Evolutionary conservation across 2,888 invertebrate species (phyloP), one percentile per base, ranked within the genome.

Genomic region (Caenorhabditis wallacei): DNA sequence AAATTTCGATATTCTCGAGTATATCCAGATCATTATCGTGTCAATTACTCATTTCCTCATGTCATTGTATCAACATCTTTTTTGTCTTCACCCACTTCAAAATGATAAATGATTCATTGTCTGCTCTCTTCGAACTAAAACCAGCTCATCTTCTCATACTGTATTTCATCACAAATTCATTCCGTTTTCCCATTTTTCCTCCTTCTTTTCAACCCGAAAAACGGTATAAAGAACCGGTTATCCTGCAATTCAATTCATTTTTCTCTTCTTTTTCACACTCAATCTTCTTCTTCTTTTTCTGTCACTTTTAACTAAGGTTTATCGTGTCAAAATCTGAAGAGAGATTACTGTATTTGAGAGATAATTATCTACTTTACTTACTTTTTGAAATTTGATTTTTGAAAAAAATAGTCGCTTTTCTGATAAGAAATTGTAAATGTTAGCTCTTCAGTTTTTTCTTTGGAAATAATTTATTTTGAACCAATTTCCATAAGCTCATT

Each of bases 31-130:
- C 30, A 51, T 35, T 22, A 22, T 61, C n/a, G n/a, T 22, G 40
- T 61, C n/a, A 13, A 1, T 24, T 35, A 61, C 20, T 51, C 22
- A 35, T 40, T 56, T 56, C 43, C 24, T 43, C 16, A 11, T 66
- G 53, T 66, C 53, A 53, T 35, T 66, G 37, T 66, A 66, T 66
- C 66, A 66, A 66, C 66, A 66, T 46, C 48, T 30, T 63, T 63
- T 46, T 43, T 46, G 10, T 40, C 11, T 40, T 11, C 13, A 40
- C 16, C 63, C 63, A 46, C 61, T 63, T 63, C 46, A 63, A 26
- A 63, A n/a, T 59, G 37, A 11, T 37, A 46, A n/a, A 48, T 64
- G 51, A 64, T 18, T 64, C 64, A 64, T 43, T 51, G 63, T 48
- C 46, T 46, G 26, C 63, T 63, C 63, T 63, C 46, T 26, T 46